Conservation (phyloP, 1,140 invertebrate species). For the Cydia pomonella region DNA sequence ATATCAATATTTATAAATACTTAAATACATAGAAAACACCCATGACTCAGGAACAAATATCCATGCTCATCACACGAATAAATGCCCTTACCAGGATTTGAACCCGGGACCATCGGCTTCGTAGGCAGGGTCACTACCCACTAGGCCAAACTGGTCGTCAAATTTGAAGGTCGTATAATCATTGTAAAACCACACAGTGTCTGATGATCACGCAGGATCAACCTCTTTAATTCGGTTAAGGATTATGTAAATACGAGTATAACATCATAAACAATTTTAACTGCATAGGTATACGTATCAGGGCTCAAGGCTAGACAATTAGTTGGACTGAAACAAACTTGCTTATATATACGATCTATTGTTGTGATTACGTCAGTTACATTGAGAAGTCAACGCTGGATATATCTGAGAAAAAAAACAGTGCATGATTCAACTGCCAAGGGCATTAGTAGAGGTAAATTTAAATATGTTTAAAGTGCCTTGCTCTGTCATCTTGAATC, state of each 20-base stretch:
- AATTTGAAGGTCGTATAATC: too few species aligned
- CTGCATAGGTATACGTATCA: background rate
- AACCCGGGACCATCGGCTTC: too few species aligned
- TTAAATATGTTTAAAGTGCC: background rate
- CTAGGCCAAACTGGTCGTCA: too few species aligned
- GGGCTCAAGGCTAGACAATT: background rate
- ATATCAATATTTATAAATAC: too few species aligned
- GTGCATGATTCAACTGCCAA: background rate
- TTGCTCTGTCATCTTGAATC: background rate
- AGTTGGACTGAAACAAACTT: background rate
- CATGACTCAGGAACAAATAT: too few species aligned
- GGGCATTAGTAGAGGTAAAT: background rate
- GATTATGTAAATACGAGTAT: background rate
- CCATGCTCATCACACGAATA: too few species aligned
- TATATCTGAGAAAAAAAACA: background rate
- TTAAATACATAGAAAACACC: too few species aligned
- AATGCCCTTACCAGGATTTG: too few species aligned
- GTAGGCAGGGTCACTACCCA: too few species aligned
- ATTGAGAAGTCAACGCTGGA: background rate
- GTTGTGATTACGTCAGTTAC: conserved; percentile 10
- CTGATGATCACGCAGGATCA: too few species aligned
- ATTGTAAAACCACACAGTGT: too few species aligned
- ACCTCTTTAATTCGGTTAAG: too few species aligned
- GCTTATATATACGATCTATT: background rate
- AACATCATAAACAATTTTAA: background rate